Percentiles rank a stretch among this genome's conserved stretches.
phyloP scores from a whole-genome alignment of 2,888 invertebrate species.

The Eueremaeus valkanovi region DNA sequence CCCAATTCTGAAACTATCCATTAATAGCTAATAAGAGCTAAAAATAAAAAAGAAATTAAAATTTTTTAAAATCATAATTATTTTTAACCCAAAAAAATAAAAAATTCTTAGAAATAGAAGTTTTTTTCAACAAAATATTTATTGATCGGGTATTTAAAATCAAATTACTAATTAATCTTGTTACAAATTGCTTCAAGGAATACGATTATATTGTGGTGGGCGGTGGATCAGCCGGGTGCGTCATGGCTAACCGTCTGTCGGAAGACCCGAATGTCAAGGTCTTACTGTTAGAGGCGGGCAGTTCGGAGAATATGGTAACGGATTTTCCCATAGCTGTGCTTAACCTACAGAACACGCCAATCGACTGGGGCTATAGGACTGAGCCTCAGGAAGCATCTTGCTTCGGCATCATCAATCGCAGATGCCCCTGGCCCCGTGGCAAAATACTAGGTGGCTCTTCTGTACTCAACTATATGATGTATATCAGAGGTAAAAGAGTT shows the following conservation, averaged over 20 bases:
- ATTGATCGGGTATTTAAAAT: neutral
- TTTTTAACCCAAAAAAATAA: too few relatives aligned
- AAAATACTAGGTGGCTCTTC: slow-evolving; percentile 84
- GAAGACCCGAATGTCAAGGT: slow-evolving; percentile 48
- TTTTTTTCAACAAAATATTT: too few relatives aligned
- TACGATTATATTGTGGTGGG: slow-evolving; percentile 39
- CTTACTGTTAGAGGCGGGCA: slow-evolving; percentile 49
- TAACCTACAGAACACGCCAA: slow-evolving; percentile 49
- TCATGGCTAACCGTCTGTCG: slow-evolving; percentile 70
- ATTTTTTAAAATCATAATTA: too few relatives aligned
- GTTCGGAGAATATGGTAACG: slow-evolving; percentile 47
- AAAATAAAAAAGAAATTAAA: too few relatives aligned
- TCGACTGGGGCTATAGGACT: slow-evolving; percentile 90
- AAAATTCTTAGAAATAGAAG: too few relatives aligned
- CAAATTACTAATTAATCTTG: neutral
- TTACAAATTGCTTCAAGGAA: neutral
- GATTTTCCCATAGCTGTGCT: slow-evolving; percentile 48
- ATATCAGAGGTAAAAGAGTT: slow-evolving; percentile 74
- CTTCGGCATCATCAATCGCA: slow-evolving; percentile 44
- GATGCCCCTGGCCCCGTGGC: slow-evolving; percentile 72
- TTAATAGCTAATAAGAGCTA: too few relatives aligned
- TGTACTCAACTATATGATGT: slow-evolving; percentile 83
- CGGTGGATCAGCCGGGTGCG: slow-evolving; percentile 75
- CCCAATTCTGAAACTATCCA: too few relatives aligned
- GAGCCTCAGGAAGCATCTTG: slow-evolving; percentile 63